Conservation (phyloP, 2,797 vertebrate species). For the Pachyuromys duprasi region DNA sequence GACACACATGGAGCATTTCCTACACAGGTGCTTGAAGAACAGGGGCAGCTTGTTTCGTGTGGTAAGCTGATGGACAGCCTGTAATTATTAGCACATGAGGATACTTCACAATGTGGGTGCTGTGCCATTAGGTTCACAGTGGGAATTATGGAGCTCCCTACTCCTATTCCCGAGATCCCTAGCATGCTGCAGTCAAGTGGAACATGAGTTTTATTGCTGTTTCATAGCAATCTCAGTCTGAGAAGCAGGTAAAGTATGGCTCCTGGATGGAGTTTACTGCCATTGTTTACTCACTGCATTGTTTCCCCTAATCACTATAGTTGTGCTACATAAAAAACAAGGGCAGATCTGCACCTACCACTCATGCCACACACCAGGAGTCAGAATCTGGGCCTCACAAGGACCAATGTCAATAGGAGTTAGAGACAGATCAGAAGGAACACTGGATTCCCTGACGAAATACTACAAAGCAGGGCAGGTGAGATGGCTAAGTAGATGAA, state of each 20-base stretch:
- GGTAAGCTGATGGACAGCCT: not conserved
- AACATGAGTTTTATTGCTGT: constrained; percentile 57
- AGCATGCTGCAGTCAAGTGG: not conserved
- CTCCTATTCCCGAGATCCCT: constrained; percentile 60
- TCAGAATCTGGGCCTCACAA: not conserved
- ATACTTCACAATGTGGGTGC: not conserved
- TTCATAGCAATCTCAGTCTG: constrained; percentile 67
- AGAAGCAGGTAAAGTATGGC: not conserved
- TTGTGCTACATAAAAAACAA: not conserved
- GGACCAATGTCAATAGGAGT: not conserved
- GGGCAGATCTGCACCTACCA: not conserved
- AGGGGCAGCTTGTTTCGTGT: constrained; percentile 7
- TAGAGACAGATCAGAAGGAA: not conserved
- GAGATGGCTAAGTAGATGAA: not conserved
- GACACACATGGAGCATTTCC: not conserved
- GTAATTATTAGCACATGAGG: constrained; percentile 51
- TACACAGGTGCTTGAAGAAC: not conserved
- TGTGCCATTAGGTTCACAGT: not conserved
- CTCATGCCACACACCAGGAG: not conserved
- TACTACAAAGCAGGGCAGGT: not conserved
- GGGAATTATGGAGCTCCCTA: not conserved
- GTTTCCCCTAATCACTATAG: not conserved
- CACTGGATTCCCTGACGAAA: not conserved
- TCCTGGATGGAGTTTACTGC: not conserved
- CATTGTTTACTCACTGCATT: not conserved